A percentile compares a stretch with the other conserved stretches of the same genome.
phyloP scores from a whole-genome alignment of 2,113 vertebrate genomes.

The Saimiri boliviensis region DNA sequence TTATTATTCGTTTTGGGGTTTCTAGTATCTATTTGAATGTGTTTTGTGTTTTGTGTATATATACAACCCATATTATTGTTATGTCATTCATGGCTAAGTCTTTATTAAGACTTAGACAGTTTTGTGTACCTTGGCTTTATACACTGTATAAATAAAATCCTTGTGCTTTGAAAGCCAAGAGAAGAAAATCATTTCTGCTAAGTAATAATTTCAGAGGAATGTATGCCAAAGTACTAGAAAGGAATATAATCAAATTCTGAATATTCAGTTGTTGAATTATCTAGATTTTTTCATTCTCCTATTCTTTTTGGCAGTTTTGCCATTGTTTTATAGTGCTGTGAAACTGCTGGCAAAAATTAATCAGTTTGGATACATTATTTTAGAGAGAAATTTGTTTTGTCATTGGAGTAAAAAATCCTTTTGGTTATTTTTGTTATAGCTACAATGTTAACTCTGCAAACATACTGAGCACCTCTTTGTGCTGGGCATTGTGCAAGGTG shows the following conservation, averaged over 20 bases:
- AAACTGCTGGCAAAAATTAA: constrained; percentile 8
- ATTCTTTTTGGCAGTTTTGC: not conserved
- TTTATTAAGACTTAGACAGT: not conserved
- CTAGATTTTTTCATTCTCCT: not conserved
- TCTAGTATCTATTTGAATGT: constrained; percentile 3
- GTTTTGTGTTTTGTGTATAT: not conserved
- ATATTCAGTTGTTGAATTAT: not conserved
- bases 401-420: not conserved
- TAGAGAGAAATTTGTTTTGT: not conserved
- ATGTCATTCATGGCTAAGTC: not conserved
- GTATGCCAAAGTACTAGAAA: not conserved
- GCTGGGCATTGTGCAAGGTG: not conserved
- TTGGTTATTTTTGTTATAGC: constrained; percentile 11
- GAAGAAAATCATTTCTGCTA: constrained; percentile 39
- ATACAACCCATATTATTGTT: not conserved
- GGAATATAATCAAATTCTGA: not conserved
- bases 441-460: not conserved
- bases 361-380: constrained; percentile 19
- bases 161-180: constrained; percentile 12
- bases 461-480: not conserved
- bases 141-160: not conserved
- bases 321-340: not conserved
- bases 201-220: not conserved
- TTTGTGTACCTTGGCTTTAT: constrained; percentile 20
- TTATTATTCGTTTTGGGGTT: constrained; percentile 23